Evolutionary conservation across 92 coral and sea anemone species (phyloP).

Genomic region (Scolanthus callimorphus): DNA sequence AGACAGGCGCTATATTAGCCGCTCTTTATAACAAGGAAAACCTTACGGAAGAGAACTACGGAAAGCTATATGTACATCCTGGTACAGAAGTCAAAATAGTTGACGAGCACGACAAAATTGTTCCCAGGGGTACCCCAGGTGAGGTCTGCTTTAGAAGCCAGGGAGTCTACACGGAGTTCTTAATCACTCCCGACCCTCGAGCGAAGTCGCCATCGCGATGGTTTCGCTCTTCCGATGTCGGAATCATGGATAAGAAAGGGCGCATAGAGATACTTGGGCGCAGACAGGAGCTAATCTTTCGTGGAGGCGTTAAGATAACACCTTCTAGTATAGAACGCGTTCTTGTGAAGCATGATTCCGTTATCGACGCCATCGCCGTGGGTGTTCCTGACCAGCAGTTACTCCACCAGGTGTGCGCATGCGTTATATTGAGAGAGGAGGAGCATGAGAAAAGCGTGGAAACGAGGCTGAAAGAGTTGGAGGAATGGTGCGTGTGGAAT

Average conservation of each 20-base stretch:
- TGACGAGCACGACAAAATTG: constrained; percentile 2
- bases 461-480: constrained; percentile 6
- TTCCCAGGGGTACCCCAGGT: constrained; percentile 5
- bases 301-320: constrained; percentile 13
- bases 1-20: too few relatives aligned
- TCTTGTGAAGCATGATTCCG: constrained; percentile 4
- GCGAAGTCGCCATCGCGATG: constrained; percentile 7
- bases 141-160: constrained; percentile 13
- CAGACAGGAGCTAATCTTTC: constrained; percentile 1
- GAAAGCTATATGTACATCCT: constrained; percentile 1
- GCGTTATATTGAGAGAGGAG: constrained; percentile 8
- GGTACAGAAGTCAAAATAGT: constrained; percentile 16
- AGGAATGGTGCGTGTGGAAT: constrained; percentile 12
- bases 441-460: constrained; percentile 3
- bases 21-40: too few relatives aligned
- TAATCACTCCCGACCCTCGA: constrained; percentile 5
- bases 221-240: constrained; percentile 10
- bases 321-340: constrained; percentile 16
- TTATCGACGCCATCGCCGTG: constrained; percentile 2
- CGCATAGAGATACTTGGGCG: constrained; percentile 16
- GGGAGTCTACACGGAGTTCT: neutral
- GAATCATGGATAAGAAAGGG: constrained; percentile 12
- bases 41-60: neutral
- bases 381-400: constrained; percentile 26
- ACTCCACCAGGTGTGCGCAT: constrained; percentile 34